These are phyloP conservation scores for Melieria omissa DNA, from an alignment of 2,888 invertebrate species.

Conservation along the genomic window DNA sequence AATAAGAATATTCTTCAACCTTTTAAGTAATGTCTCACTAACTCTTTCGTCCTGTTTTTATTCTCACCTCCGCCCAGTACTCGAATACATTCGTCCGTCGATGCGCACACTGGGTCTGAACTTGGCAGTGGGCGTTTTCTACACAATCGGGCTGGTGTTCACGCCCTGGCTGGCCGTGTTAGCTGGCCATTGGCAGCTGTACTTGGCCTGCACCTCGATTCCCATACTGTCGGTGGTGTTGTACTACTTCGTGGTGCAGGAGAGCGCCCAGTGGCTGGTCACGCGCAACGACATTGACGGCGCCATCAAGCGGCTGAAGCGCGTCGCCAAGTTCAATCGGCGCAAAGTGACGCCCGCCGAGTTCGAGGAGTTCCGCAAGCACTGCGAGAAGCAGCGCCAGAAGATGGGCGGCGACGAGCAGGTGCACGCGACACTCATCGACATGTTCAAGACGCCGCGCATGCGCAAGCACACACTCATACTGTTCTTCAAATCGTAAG, in stretches of 20 bases:
- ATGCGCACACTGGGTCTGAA: constrained; percentile 72
- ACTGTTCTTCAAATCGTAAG: constrained; percentile 73
- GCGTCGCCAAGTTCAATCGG: constrained; percentile 70
- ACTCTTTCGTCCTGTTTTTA: too few species aligned
- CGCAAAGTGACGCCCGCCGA: constrained; percentile 65
- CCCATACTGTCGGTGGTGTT: constrained; percentile 68
- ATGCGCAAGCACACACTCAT: constrained; percentile 70
- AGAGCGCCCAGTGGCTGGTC: constrained; percentile 73
- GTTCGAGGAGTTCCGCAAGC: constrained; percentile 64
- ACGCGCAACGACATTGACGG: constrained; percentile 69
- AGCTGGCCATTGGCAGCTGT: constrained; percentile 69
- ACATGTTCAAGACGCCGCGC: constrained; percentile 70
- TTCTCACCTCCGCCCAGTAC: constrained; percentile 62
- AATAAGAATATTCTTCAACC: too few species aligned
- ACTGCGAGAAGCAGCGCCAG: constrained; percentile 62
- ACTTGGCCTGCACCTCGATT: constrained; percentile 69
- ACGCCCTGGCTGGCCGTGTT: constrained; percentile 69
- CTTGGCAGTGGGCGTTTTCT: constrained; percentile 71
- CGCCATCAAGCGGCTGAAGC: constrained; percentile 69
- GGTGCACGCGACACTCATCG: constrained; percentile 64
- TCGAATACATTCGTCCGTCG: constrained; percentile 72
- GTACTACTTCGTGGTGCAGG: constrained; percentile 71
- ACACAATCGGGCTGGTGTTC: constrained; percentile 70
- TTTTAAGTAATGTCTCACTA: too few species aligned
- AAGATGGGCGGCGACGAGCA: constrained; percentile 60